Base-by-base conservation (phyloP, 2,797 vertebrate genomes). In the Sorex maritimensis region DNA sequence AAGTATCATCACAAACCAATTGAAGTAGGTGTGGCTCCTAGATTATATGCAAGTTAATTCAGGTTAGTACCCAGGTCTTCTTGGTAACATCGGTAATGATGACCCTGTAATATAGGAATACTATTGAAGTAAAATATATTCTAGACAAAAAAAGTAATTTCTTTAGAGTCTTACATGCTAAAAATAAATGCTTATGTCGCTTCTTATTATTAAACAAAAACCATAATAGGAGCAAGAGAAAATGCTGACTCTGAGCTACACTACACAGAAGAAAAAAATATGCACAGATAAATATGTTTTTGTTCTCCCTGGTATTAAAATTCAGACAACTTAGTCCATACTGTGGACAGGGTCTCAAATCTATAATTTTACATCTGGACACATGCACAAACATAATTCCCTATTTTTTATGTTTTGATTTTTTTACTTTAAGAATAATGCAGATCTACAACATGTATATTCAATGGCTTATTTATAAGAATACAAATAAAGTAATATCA, bases 381-480 rank as follows among this genome's bases (percentile, higher is more conserved):
- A 79, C 26, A 55, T 46, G 2, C 17, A 67, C 24, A 89, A 28
- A 46, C 55, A 84, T 65, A 41, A 26, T 86, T 86, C 72, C 63
- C 55, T 49, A 1, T 65, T n/a, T 75, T 65, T 44, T 30, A 15
- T 26, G 30, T 88, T 63, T n/a, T 58, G 30, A n/a, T 87, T 68
- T 67, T 68, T 68, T 92, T 75, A 81, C 44, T 79, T 6, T 72
- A 65, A 79, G 10, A 46, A 93, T 5, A 79, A 58, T 80, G 23
- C 28, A 58, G 15, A 89, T 19, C 6, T 17, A 69, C n/a, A 30
- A 30, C 13, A 69, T 38, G 14, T 6, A 73, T 78, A 67, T 41
- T 30, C 9, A 44, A 63, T 30, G 52, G 34, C 71, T 65, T 75
- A 41, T 49, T 30, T 82, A 30, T 79, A 65, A 67, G 28, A 72